These are phyloP conservation scores for Zingel zingel DNA, from an alignment of 2,113 vertebrate genomes.

Conservation along the genomic window DNA sequence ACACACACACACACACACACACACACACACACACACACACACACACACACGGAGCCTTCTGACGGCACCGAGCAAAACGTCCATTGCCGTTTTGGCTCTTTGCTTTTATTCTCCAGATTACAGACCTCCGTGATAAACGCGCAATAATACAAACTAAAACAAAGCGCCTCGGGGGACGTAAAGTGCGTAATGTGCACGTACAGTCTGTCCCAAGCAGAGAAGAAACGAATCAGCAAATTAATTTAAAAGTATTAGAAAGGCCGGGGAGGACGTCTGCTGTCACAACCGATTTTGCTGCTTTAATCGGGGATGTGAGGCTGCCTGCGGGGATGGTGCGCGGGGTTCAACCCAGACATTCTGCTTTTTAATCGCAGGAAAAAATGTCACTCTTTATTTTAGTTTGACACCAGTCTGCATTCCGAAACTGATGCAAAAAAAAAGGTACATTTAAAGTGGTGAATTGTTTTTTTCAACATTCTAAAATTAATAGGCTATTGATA, in stretches of 20 bases:
- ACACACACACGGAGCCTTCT: constrained; percentile 37
- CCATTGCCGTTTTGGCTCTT: constrained; percentile 42
- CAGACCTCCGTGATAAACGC: constrained; percentile 53
- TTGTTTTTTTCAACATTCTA: constrained; percentile 4
- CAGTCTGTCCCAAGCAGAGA: constrained; percentile 73
- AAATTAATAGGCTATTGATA: neutral
- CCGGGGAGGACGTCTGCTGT: constrained; percentile 80
- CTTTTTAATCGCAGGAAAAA: neutral
- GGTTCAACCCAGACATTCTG: constrained; percentile 24
- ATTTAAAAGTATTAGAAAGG: constrained; percentile 74
- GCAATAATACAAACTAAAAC: constrained; percentile 66
- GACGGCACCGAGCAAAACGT: constrained; percentile 18
- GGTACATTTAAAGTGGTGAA: neutral
- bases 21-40: neutral
- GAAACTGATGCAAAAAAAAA: neutral
- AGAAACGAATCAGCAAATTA: constrained; percentile 76
- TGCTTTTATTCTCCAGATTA: constrained; percentile 64
- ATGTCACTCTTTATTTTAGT: neutral
- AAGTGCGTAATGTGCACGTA: constrained; percentile 59
- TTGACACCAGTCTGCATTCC: neutral
- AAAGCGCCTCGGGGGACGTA: constrained; percentile 71
- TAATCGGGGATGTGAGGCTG: constrained; percentile 67
- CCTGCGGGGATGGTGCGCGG: constrained; percentile 54
- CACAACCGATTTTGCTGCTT: constrained; percentile 78
- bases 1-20: no score